A percentile compares a stretch with the other conserved stretches of the same genome.
Evolutionary conservation across 2,797 vertebrate genomes (phyloP).

Genomic region (Champsocephalus esox): DNA sequence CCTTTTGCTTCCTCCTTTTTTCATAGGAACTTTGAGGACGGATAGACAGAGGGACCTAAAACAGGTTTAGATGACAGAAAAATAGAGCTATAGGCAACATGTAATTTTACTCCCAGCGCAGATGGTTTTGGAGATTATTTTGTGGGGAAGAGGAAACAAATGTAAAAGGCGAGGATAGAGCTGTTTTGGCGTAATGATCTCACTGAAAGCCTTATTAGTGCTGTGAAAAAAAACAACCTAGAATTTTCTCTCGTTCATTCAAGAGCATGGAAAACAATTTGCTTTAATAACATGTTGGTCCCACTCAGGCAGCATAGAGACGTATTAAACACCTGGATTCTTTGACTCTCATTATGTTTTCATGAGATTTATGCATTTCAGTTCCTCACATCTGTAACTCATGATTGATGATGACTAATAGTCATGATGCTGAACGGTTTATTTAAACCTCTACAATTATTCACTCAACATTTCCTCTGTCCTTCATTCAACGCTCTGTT

Average conservation of each 20-base stretch:
- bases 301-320: conserved; percentile 22
- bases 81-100: conserved; percentile 51
- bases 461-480: not conserved
- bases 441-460: conserved; percentile 9
- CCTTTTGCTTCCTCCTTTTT: conserved; percentile 63
- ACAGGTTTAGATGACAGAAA: conserved; percentile 61
- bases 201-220: conserved; percentile 68
- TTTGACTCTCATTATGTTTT: conserved; percentile 17
- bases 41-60: conserved; percentile 51
- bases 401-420: conserved; percentile 30
- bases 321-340: conserved; percentile 55
- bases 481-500: not conserved
- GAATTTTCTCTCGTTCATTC: conserved; percentile 42
- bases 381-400: conserved; percentile 39
- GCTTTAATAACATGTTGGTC: conserved; percentile 41
- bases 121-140: conserved; percentile 71
- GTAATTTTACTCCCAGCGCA: conserved; percentile 64
- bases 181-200: conserved; percentile 62
- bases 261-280: conserved; percentile 54
- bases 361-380: conserved; percentile 24
- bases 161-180: conserved; percentile 54
- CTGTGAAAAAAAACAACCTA: conserved; percentile 11
- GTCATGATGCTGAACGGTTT: conserved; percentile 14
- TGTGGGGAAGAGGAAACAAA: conserved; percentile 54
- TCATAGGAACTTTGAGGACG: conserved; percentile 57